Evolutionary conservation across 2,888 invertebrate genomes (phyloP).

Genomic region (Pegoplata infirma): DNA sequence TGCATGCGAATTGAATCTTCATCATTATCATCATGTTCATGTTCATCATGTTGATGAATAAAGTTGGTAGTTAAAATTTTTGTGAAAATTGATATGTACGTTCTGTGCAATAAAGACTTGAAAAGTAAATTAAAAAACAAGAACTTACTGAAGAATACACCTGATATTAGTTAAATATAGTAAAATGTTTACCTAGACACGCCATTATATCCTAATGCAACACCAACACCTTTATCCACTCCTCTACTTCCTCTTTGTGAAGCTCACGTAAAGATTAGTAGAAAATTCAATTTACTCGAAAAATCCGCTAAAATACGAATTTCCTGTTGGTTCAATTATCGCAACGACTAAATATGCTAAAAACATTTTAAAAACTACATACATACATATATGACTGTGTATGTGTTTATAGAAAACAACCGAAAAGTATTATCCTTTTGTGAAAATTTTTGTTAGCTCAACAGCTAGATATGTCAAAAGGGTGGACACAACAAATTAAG

Average conservation of each 20-base stretch:
- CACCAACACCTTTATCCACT: not conserved
- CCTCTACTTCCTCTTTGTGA: not conserved
- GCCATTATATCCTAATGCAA: conserved; percentile 46
- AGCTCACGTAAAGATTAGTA: conserved; percentile 2
- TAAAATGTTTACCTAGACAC: conserved; percentile 41
- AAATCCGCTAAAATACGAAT: conserved; percentile 31
- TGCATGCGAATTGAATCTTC: conserved; percentile 32
- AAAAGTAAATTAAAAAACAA: conserved; percentile 20
- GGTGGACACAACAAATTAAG: not conserved
- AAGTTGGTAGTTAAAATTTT: conserved; percentile 42
- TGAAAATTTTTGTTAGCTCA: not conserved
- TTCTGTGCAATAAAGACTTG: conserved; percentile 7
- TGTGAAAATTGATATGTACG: conserved; percentile 32
- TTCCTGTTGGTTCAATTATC: conserved; percentile 45
- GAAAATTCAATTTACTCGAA: conserved; percentile 11
- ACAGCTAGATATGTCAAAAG: not conserved
- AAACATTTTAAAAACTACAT: conserved; percentile 25
- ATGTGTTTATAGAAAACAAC: not conserved
- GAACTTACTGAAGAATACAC: conserved; percentile 7
- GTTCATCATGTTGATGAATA: conserved; percentile 28
- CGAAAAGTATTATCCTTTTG: not conserved
- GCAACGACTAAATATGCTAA: conserved; percentile 35
- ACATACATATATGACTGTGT: too few relatives aligned
- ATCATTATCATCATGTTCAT: not conserved
- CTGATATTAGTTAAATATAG: conserved; percentile 2